Evolutionary conservation across 2,113 vertebrate genomes (phyloP), one percentile per base, ranked within the genome.

Genomic region (Hipposideros armiger): DNA sequence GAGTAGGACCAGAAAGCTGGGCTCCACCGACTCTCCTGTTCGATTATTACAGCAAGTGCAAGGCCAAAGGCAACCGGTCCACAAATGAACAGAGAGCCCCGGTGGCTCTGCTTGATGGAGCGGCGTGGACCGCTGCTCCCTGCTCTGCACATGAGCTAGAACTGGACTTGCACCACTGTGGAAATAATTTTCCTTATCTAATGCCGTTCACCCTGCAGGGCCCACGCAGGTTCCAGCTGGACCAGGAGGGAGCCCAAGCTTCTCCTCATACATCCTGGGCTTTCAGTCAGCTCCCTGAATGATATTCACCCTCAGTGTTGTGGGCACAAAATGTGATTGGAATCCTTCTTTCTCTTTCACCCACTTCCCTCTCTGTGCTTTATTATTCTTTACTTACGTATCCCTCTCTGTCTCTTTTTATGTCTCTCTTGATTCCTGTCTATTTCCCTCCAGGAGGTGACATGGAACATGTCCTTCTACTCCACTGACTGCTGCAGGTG

Each of bases 121-220:
- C 3, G 7, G 30, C 45, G 0, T 2, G 10, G 50, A 50, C 32
- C 3, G 1, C 10, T 0, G 19, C 26, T 70, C 36, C 64, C 67
- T n/a, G 5, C 30, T 60, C 15, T 67, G 15, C 5, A 0, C 69
- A 11, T 5, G 45, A 64, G 6, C 30, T 52, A 17, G 32, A 24
- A 36, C 0, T 24, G 22, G 32, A 20, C n/a, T 24, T 5, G 0
- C 0, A 0, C 22, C 36, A 9, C 32, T 2, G 0, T 15, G 22
- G 52, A 72, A 89, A 64, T 70, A 32, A 86, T 69, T 36, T 74
- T 60, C 60, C 50, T 78, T 73, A 32, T 64, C 17, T 72, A 88
- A 73, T 1, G 3, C 40, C 40, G 8, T 47, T 66, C 54, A 6
- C 20, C 19, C 1, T 58, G 30, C 24, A 40, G 60, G n/a, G 4